These are phyloP conservation scores for Watsonalla cultraria DNA, from an alignment of 2,888 invertebrate genomes.

Conservation along the genomic window DNA sequence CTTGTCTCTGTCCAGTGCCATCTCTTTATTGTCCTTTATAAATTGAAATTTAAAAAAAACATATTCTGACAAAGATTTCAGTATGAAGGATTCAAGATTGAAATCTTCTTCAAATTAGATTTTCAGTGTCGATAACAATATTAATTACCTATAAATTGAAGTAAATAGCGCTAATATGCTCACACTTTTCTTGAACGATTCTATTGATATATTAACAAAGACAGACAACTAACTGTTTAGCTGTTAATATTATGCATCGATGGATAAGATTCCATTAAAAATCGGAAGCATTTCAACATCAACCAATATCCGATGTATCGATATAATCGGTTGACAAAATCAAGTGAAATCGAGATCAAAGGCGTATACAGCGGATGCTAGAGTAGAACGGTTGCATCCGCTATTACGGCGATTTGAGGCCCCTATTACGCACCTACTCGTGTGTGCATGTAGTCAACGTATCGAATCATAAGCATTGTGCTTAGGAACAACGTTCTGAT, in stretches of 20 bases:
- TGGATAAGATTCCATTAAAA: not conserved
- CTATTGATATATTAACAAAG: too few species aligned
- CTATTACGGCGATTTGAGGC: slow-evolving; percentile 26
- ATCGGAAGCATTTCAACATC: slow-evolving; percentile 1
- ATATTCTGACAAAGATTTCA: too few species aligned
- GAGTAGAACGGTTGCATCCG: slow-evolving; percentile 26
- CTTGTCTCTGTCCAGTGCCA: too few species aligned
- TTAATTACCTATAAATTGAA: too few species aligned
- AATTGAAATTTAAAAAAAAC: too few species aligned
- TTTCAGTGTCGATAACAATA: too few species aligned
- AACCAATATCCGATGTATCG: not conserved
- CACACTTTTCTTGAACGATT: too few species aligned
- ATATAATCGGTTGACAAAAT: slow-evolving; percentile 20
- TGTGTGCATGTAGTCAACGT: not conserved
- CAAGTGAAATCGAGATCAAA: slow-evolving; percentile 18
- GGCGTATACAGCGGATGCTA: slow-evolving; percentile 27
- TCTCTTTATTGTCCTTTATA: too few species aligned
- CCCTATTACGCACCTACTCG: slow-evolving; percentile 20
- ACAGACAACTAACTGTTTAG: too few species aligned
- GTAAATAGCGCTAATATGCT: too few species aligned
- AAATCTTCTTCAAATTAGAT: too few species aligned
- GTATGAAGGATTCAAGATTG: too few species aligned
- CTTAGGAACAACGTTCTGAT: not conserved
- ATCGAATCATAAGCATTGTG: not conserved
- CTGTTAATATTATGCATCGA: not conserved